Evolutionary conservation across 2,797 vertebrate species (phyloP), one percentile per base, ranked within the genome.

Genomic region (Mareca penelope): DNA sequence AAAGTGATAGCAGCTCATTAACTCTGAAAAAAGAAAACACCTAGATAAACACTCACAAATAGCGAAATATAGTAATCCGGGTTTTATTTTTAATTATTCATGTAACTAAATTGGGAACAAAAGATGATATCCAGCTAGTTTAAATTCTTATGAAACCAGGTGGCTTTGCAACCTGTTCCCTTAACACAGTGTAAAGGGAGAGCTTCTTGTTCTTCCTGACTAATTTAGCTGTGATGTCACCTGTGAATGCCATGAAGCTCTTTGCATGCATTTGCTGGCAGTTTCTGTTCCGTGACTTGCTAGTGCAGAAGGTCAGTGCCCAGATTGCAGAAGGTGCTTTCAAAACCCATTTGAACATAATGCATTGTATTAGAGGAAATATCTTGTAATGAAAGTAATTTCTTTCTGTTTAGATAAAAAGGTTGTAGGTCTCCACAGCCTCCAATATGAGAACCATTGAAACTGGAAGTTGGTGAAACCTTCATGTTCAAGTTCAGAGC

Each of bases 261-360:
- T 81, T 28, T 23, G 19, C 21, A 59, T 1, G 4, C 9, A 0
- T 92, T 87, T 80, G 84, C 31, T 83, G 72, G 42, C 89, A 63
- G 22, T 89, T 92, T 92, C 85, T 81, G 53, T 91, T 89, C 79
- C 31, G 1, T 69, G 76, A 67, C 65, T 63, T 65, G 23, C 3
- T 23, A 89, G 40, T 18, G 15, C 81, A 83, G 39, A 67, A 95
- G 92, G 69, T 95, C 76, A 83, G 37, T 26, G 15, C 71, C 29
- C 56, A 78, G 55, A 82, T 50, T 88, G 70, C 65, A 69, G 79
- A 63, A 77, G 65, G 24, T 76, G 55, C 65, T 88, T 93, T 81
- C 59, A 90, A 84, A 69, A 86, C 22, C 70, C 46, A 29, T 94
- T 95, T 88, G 28, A 76, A 88, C 11, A 8, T 91, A 90, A 79